A percentile compares a stretch with the other conserved stretches of the same genome.
Conservation (phyloP, 2,888 invertebrate genomes). For the Tridacna crocea region DNA sequence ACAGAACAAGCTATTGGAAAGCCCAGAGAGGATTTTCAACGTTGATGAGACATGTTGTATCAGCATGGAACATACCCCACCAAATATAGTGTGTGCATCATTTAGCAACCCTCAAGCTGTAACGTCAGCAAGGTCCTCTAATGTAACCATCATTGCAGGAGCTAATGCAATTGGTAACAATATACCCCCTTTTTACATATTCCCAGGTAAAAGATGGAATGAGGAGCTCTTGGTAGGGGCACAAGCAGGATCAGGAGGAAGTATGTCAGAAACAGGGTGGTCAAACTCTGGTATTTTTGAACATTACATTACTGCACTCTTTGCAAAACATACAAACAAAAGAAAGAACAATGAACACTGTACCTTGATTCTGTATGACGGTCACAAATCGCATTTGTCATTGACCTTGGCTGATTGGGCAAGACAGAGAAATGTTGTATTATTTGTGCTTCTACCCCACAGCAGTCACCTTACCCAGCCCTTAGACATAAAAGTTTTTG, state of each 20-base stretch:
- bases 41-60: conserved; percentile 31
- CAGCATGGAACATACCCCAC: not conserved
- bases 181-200: not conserved
- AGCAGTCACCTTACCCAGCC: conserved; percentile 42
- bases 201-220: conserved; percentile 3
- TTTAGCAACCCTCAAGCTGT: not conserved
- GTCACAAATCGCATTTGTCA: conserved; percentile 40
- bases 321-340: conserved; percentile 4
- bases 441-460: conserved; percentile 41
- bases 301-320: not conserved
- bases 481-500: conserved; percentile 41
- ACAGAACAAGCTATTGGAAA: conserved; percentile 4
- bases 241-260: not conserved
- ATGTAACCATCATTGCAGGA: not conserved
- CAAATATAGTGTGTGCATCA: not conserved
- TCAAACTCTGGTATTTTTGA: conserved; percentile 4
- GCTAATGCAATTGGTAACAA: not conserved
- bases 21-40: not conserved
- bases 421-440: conserved; percentile 41
- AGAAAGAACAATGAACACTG: not conserved
- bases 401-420: conserved; percentile 49
- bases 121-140: not conserved
- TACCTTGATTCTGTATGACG: conserved; percentile 42
- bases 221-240: not conserved
- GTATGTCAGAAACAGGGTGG: conserved; percentile 10